Conservation (phyloP, 1,140 invertebrate genomes). For the Mactra quadrangularis region DNA sequence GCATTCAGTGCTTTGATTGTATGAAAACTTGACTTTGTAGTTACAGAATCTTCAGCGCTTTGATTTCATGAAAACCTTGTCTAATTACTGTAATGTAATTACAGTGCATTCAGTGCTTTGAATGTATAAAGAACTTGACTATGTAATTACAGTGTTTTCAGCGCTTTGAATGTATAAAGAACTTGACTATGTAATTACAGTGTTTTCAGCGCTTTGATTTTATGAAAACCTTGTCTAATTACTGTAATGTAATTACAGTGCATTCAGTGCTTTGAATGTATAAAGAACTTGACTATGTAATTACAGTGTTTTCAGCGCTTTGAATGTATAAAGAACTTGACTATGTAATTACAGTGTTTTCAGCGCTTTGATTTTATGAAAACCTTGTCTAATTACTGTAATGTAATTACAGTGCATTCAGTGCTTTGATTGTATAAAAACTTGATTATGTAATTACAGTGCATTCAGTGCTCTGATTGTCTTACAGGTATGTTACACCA, state of each 20-base stretch:
- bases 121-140: neutral
- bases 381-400: no score
- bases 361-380: neutral
- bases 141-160: neutral
- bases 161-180: neutral
- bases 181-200: slow-evolving; percentile 1
- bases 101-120: no score
- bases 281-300: neutral
- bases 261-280: no score
- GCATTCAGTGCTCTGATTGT: neutral
- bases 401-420: no score
- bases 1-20: no score
- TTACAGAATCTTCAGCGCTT: neutral
- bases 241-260: no score
- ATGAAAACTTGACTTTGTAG: neutral
- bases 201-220: neutral
- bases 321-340: neutral
- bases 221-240: no score
- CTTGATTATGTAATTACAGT: neutral
- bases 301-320: neutral
- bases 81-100: no score
- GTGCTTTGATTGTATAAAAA: no score
- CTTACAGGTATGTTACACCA: slow-evolving; percentile 8
- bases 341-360: neutral
- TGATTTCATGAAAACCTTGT: neutral